Evolutionary conservation across 1,140 invertebrate species (phyloP).

Genomic region (Drosophila mauritiana): DNA sequence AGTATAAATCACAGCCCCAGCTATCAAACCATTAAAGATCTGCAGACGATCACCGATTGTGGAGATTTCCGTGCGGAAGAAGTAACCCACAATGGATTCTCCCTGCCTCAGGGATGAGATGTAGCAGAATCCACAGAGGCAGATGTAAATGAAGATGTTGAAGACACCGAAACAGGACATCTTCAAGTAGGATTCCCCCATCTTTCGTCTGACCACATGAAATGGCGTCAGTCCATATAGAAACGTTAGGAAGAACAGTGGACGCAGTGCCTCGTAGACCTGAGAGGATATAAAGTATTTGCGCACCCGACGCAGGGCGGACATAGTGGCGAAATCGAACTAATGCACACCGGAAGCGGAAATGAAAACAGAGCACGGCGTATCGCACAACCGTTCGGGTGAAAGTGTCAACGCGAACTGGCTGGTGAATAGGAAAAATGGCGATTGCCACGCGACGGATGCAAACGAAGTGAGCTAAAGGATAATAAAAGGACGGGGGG

Average conservation of each 20-base stretch:
- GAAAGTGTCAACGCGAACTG: slow-evolving; percentile 62
- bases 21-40: slow-evolving; percentile 69
- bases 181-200: slow-evolving; percentile 66
- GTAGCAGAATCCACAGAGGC: slow-evolving; percentile 67
- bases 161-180: slow-evolving; percentile 68
- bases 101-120: slow-evolving; percentile 60
- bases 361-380: slow-evolving; percentile 14
- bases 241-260: slow-evolving; percentile 72
- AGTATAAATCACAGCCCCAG: slow-evolving; percentile 64
- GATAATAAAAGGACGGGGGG: slow-evolving; percentile 10
- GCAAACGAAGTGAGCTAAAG: slow-evolving; percentile 33
- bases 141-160: slow-evolving; percentile 69
- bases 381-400: slow-evolving; percentile 52
- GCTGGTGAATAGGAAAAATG: slow-evolving; percentile 36
- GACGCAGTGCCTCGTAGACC: slow-evolving; percentile 75
- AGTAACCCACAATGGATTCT: slow-evolving; percentile 76
- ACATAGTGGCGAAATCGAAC: slow-evolving; percentile 35
- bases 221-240: slow-evolving; percentile 71
- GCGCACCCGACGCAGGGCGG: slow-evolving; percentile 60
- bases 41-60: slow-evolving; percentile 69
- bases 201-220: slow-evolving; percentile 61
- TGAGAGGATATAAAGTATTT: slow-evolving; percentile 76
- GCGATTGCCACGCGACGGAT: slow-evolving; percentile 18
- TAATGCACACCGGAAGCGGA: slow-evolving; percentile 17
- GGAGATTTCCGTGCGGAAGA: slow-evolving; percentile 73